These are phyloP conservation scores for Gymnocheta viridis DNA, from an alignment of 2,888 invertebrate genomes.

Conservation along the genomic window DNA sequence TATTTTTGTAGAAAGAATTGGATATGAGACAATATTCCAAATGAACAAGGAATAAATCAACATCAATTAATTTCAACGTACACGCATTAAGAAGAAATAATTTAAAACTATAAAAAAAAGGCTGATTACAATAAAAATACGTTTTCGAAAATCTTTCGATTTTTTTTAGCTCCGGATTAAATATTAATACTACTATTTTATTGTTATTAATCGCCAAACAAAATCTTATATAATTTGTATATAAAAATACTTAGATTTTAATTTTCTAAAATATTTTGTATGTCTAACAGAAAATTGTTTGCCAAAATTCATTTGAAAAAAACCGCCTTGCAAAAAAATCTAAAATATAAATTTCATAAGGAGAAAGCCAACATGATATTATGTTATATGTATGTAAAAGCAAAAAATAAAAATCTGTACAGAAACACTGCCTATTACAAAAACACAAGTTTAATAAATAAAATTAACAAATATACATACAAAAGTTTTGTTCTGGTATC, in stretches of 20 bases:
- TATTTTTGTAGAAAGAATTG: no score
- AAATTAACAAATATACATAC: constrained; percentile 12
- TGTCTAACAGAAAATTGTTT: constrained; percentile 30
- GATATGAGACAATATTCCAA: no score
- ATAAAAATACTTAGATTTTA: background rate
- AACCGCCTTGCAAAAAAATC: constrained; percentile 34
- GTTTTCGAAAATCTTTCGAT: constrained; percentile 1
- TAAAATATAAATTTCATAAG: constrained; percentile 20
- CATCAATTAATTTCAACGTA: no score
- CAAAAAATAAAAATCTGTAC: background rate
- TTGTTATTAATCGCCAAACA: constrained; percentile 47
- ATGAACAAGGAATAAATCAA: no score
- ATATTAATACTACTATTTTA: constrained; percentile 40
- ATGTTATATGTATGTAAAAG: no score
- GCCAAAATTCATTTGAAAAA: constrained; percentile 49
- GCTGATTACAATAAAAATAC: background rate
- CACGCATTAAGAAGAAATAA: no score
- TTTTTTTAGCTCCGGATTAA: constrained; percentile 29
- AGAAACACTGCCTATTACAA: background rate
- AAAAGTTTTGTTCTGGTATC: background rate
- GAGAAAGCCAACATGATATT: constrained; percentile 13
- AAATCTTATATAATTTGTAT: constrained; percentile 22
- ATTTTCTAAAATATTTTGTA: constrained; percentile 25
- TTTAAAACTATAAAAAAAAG: background rate
- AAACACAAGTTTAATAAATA: constrained; percentile 16